These are phyloP conservation scores for Lethocerus indicus DNA, from an alignment of 1,140 invertebrate species.

Conservation along the genomic window DNA sequence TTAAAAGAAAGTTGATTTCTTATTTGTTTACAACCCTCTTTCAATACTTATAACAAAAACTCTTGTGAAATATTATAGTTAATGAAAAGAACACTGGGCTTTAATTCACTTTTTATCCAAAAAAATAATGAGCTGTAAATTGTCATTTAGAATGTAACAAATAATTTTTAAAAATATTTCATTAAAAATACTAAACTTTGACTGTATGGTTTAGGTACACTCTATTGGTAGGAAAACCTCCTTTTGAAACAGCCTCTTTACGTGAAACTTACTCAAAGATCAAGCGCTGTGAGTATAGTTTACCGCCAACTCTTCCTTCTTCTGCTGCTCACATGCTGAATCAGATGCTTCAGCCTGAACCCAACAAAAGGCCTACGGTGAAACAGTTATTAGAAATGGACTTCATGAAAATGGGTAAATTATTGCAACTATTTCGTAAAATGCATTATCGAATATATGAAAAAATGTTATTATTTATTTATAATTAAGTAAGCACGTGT, in stretches of 20 bases:
- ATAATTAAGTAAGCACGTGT: no score
- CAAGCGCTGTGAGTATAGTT: slow-evolving; percentile 79
- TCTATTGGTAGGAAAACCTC: slow-evolving; percentile 81
- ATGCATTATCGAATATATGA: no score
- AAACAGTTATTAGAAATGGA: slow-evolving; percentile 54
- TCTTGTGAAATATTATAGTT: no score
- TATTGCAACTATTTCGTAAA: no score
- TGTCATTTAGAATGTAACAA: neutral
- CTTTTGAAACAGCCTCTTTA: slow-evolving; percentile 82
- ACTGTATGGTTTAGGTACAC: slow-evolving; percentile 46
- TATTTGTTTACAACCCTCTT: no score
- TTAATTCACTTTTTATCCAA: no score
- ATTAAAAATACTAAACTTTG: neutral
- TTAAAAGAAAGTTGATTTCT: no score
- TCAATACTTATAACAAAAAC: no score
- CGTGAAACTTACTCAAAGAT: slow-evolving; percentile 86
- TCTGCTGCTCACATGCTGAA: slow-evolving; percentile 66
- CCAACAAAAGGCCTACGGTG: slow-evolving; percentile 61
- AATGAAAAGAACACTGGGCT: no score
- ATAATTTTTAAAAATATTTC: neutral
- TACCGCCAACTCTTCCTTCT: slow-evolving; percentile 51
- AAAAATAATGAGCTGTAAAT: neutral
- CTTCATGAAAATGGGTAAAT: slow-evolving; percentile 37
- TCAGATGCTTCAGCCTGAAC: slow-evolving; percentile 68
- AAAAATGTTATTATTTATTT: no score